A percentile compares a stretch with the other conserved stretches of the same genome.
Conservation (phyloP, 2,888 invertebrate genomes). For the Himalopsyche japonica region DNA sequence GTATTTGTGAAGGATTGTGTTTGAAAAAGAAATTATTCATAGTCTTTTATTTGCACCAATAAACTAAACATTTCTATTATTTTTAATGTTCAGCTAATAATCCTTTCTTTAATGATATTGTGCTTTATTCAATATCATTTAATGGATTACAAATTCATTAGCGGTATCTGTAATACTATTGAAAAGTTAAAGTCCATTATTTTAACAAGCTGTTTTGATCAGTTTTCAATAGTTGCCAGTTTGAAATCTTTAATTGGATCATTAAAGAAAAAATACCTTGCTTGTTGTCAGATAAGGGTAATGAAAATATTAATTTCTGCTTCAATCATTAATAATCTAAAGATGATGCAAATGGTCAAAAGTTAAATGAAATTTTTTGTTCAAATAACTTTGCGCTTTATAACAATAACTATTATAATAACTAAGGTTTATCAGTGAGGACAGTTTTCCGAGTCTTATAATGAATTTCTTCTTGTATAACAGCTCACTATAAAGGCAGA, state of each 20-base stretch:
- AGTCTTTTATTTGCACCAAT: too few species aligned
- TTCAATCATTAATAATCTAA: background rate
- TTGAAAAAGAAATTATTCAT: too few species aligned
- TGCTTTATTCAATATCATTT: too few species aligned
- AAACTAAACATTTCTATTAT: too few species aligned
- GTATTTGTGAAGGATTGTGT: too few species aligned
- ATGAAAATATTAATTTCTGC: background rate
- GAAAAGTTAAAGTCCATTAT: background rate
- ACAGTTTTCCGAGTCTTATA: background rate
- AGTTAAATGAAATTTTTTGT: background rate
- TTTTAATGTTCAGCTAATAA: too few species aligned
- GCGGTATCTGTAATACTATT: background rate
- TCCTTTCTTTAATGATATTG: too few species aligned
- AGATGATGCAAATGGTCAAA: background rate
- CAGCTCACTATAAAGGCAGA: background rate
- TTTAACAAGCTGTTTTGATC: background rate
- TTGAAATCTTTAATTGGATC: background rate
- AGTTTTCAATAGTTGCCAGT: background rate
- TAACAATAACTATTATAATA: background rate
- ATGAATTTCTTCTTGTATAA: background rate
- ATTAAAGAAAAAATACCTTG: background rate
- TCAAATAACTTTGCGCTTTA: background rate
- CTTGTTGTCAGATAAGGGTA: background rate
- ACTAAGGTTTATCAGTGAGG: background rate
- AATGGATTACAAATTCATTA: background rate